A percentile compares a stretch with the other conserved stretches of the same genome.
Conservation (phyloP, 2,797 vertebrate genomes). For the Paguma larvata region DNA sequence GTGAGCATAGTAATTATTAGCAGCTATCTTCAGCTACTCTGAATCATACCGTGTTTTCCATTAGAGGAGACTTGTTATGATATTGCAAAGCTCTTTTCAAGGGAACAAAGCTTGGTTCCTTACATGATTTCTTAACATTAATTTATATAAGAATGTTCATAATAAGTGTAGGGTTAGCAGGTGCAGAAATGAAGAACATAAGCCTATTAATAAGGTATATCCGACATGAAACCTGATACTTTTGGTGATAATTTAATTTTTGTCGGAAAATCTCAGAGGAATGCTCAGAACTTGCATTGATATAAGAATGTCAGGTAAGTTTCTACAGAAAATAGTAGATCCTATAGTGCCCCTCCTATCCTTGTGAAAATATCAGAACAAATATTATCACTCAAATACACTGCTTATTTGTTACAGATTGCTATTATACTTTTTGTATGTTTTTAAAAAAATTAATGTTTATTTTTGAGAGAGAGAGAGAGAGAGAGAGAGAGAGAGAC, state of each 20-base stretch:
- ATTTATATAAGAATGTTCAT: background rate
- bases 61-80: background rate
- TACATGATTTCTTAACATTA: background rate
- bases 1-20: slow-evolving; percentile 42
- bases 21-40: slow-evolving; percentile 26
- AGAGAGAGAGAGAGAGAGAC: too few relatives aligned
- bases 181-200: background rate
- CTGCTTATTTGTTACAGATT: background rate
- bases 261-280: slow-evolving; percentile 8
- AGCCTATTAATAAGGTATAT: slow-evolving; percentile 38
- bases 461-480: too few relatives aligned
- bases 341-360: slow-evolving; percentile 45
- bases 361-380: slow-evolving; percentile 56
- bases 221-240: slow-evolving; percentile 6
- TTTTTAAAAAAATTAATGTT: too few relatives aligned
- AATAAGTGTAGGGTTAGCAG: slow-evolving; percentile 51
- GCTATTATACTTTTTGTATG: background rate
- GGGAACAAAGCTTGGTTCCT: slow-evolving; percentile 48
- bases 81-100: slow-evolving; percentile 30
- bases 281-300: slow-evolving; percentile 69
- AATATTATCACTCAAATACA: background rate
- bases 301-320: slow-evolving; percentile 76
- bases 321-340: slow-evolving; percentile 71
- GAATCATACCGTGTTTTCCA: slow-evolving; percentile 60
- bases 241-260: slow-evolving; percentile 69